These are phyloP conservation scores for Rhamphomyia laevipes DNA, from an alignment of 2,888 invertebrate species.

Conservation along the genomic window DNA sequence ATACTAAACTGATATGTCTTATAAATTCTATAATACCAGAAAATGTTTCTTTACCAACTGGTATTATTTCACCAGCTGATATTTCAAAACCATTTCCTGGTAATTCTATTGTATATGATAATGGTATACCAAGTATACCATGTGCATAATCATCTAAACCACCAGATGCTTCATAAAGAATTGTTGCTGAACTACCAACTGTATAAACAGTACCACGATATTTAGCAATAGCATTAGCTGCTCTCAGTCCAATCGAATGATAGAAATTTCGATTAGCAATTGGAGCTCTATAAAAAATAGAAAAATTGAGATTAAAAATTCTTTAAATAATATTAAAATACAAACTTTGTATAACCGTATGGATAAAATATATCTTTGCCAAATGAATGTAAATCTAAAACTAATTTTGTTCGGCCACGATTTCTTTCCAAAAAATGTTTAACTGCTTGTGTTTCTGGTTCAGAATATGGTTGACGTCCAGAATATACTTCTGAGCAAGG, in stretches of 20 bases:
- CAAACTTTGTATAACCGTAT: slow-evolving; percentile 34
- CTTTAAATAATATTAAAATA: background rate
- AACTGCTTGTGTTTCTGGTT: slow-evolving; percentile 33
- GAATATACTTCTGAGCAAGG: slow-evolving; percentile 36
- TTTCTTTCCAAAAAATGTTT: slow-evolving; percentile 31
- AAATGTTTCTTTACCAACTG: slow-evolving; percentile 36
- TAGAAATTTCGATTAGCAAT: slow-evolving; percentile 30
- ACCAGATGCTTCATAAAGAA: slow-evolving; percentile 47
- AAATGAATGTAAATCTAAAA: slow-evolving; percentile 36
- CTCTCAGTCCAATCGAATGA: slow-evolving; percentile 30
- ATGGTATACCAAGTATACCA: slow-evolving; percentile 41
- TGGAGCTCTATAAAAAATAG: slow-evolving; percentile 20
- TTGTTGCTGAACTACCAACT: slow-evolving; percentile 42
- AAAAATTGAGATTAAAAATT: background rate
- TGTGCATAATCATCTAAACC: slow-evolving; percentile 57
- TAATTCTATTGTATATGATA: slow-evolving; percentile 53
- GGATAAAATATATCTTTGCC: slow-evolving; percentile 38
- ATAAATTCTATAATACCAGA: slow-evolving; percentile 36
- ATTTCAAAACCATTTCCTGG: slow-evolving; percentile 44
- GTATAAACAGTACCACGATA: slow-evolving; percentile 38
- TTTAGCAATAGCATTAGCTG: slow-evolving; percentile 33
- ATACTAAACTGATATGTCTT: slow-evolving; percentile 28
- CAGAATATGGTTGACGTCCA: slow-evolving; percentile 29
- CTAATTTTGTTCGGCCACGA: slow-evolving; percentile 33
- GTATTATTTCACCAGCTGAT: slow-evolving; percentile 29